Evolutionary conservation across 2,888 invertebrate genomes (phyloP).

Genomic region (Sinotaia quadrata): DNA sequence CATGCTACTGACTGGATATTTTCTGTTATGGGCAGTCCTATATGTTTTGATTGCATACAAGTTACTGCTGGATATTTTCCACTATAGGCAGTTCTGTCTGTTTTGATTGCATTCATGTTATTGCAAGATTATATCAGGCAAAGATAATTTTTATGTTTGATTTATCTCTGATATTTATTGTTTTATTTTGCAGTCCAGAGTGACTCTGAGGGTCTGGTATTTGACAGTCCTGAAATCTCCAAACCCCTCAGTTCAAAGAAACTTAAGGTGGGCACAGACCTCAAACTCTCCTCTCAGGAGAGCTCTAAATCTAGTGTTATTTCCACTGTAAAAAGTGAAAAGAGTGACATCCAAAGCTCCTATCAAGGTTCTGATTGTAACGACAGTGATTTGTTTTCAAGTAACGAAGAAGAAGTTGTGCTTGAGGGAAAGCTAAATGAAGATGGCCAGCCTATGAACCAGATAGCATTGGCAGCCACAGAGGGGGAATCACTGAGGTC

Average conservation of each 20-base stretch:
- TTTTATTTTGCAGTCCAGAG: constrained; percentile 29
- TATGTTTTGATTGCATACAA: no score
- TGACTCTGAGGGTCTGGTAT: constrained; percentile 50
- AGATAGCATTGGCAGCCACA: neutral
- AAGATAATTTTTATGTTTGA: neutral
- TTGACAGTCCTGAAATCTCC: constrained; percentile 42
- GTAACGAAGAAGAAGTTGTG: neutral
- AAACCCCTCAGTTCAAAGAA: neutral
- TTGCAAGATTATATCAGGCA: no score
- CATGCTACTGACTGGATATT: no score
- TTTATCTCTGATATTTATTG: neutral
- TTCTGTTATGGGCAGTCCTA: no score
- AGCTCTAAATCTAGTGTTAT: neutral
- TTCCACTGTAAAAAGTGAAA: constrained; percentile 5
- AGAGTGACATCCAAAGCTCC: constrained; percentile 38
- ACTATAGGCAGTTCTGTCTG: no score
- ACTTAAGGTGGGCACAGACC: neutral
- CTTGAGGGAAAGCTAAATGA: neutral
- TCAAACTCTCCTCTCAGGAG: constrained; percentile 7
- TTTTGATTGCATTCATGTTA: no score
- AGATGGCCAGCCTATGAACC: neutral
- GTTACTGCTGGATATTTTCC: no score
- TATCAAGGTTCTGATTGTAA: constrained; percentile 44
- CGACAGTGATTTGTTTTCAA: constrained; percentile 36
- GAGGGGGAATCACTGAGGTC: constrained; percentile 20